Base-by-base conservation (phyloP, 2,888 invertebrate genomes). In the Acanthosoma haemorrhoidale region DNA sequence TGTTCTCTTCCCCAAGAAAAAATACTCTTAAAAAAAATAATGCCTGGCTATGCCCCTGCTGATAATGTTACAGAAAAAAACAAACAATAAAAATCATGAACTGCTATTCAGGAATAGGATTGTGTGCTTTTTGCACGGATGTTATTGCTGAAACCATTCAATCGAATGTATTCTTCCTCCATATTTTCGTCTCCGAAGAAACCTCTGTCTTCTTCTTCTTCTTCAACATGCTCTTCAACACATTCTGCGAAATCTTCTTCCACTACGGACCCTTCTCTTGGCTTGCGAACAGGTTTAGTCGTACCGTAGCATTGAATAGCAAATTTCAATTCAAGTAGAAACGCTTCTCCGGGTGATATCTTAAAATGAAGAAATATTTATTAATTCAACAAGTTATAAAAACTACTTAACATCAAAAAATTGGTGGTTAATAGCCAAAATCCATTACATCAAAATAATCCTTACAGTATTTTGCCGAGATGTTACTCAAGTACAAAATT, bases 281-380 rank as follows among this genome's bases (percentile, higher is more conserved):
- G 61, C 32, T 72, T 68, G 18, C 77, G 69, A 21, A 80, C 79
- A 9, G 79, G 80, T 74, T 81, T 81, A 9, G 78, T 78, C 15
- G 78, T 77, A 63, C 78, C 78, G 59, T 78, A 76, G 70, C 79
- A 80, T 66, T 77, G 76, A 15, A 81, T 71, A n/a, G 80, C 80
- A 74, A 81, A 81, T 73, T 77, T 78, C 59, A 81, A 74, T 71
- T 82, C 82, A 25, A 75, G 72, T 61, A 74, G 70, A 41, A 78
- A 75, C 21, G 78, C 78, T 43, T 77, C 76, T 72, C 75, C 76
- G 2, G 77, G 77, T 4, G 78, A 76, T 18, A 78, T 76, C 79
- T 79, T 75, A 36, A 71, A 70, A 58, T 71, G 71, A 69, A 39
- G 38, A 32, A 11, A 25, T n/a, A 38, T 13, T 31, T 21, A 9